Base-by-base conservation (phyloP, 2,113 vertebrate species). In the Globicephala melas region DNA sequence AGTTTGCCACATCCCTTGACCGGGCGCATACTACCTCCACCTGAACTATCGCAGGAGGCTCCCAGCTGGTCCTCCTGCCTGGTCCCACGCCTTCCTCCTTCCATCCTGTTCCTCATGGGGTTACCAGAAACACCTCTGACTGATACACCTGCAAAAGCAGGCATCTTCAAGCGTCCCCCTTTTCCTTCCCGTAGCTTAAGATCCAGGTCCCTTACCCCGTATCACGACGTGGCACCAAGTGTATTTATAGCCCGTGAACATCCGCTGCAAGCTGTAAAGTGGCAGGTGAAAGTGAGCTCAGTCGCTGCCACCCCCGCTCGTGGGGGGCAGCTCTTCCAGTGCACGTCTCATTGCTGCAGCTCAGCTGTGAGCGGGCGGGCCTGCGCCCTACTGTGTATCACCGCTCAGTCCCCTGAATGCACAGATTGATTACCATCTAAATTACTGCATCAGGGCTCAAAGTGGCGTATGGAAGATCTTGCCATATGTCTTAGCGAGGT, bases 251-350 rank as follows among this genome's bases (percentile, higher is more conserved):
- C 41, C 60, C 12, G 0, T 41, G 89, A 73, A n/a, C 65, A 38
- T 44, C 15, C 33, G 23, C 55, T 38, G 74, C 18, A 23, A 74
- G 63, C 82, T 41, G 1, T 25, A 3, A 26, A 65, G 89, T 23
- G 9, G 25, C 36, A 9, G 38, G 33, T 47, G 90, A 68, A 88
- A 73, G 58, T 2, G 33, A 58, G 89, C 63, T 50, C 21, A 1
- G 7, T 68, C 12, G 4, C 25, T 2, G 7, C 44, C 62, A 36
- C 81, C 79, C n/a, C 85, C 1, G 0, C 82, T 3, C 0, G 0
- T 73, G 33, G 38, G 9, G 12, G 88, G 84, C 0, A 1, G 79
- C 68, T 74, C 14, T 33, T 38, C 47, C 0, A 25, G 55, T 41
- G 50, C 65, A 2, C 1, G 2, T 4, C 58, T 85, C 5, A 0